Evolutionary conservation across 2,888 invertebrate species (phyloP).

Genomic region (Stegophylla sp.): DNA sequence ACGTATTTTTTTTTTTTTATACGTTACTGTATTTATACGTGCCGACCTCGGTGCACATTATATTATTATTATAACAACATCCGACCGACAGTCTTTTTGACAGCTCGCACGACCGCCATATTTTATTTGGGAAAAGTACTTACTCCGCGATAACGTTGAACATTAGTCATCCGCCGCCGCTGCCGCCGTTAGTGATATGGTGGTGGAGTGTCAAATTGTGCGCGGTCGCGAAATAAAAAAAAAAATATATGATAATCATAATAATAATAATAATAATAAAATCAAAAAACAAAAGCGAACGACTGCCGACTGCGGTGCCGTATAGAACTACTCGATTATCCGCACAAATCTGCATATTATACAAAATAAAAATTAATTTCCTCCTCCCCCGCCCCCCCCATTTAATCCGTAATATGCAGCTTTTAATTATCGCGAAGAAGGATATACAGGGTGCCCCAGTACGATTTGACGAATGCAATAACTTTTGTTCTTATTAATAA

Average conservation of each 20-base stretch:
- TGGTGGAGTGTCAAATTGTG: neutral
- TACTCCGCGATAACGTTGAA: conserved; percentile 9
- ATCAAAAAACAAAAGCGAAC: neutral
- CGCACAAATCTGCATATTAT: neutral
- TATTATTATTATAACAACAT: neutral
- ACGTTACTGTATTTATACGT: no score
- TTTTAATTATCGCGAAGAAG: conserved; percentile 28
- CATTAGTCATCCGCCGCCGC: conserved; percentile 18
- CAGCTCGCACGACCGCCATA: conserved; percentile 16
- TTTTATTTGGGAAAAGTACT: conserved; percentile 7
- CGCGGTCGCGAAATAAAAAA: neutral
- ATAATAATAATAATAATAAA: neutral
- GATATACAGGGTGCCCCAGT: no score
- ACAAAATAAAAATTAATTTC: neutral
- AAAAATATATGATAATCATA: neutral
- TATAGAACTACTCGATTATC: neutral
- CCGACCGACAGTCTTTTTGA: neutral
- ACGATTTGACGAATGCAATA: no score
- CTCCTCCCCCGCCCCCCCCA: no score
- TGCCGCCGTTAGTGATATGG: no score
- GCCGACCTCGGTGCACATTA: no score
- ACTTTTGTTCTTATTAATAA: no score
- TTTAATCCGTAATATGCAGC: neutral
- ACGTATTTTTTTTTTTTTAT: no score
- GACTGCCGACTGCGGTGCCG: no score